Conservation (phyloP, 2,113 vertebrate species). For the Sorex fumeus region DNA sequence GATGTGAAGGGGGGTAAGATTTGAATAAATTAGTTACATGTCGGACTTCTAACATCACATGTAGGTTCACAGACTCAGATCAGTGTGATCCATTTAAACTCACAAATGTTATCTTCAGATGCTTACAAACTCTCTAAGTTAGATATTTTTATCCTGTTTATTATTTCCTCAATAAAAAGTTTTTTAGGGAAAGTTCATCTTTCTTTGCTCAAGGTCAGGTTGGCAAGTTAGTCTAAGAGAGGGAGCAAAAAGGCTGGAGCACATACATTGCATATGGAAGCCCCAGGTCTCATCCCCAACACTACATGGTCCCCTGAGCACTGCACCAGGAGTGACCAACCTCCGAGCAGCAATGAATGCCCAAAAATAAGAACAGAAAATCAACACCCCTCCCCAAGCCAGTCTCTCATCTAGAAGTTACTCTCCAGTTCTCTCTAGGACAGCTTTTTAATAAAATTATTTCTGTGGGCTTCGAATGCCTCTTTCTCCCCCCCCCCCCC, state of each 20-base stretch:
- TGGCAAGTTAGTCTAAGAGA: background rate
- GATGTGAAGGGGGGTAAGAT: background rate
- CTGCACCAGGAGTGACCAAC: too few relatives aligned
- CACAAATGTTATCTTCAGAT: background rate
- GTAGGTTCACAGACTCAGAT: background rate
- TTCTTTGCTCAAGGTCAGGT: background rate
- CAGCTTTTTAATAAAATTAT: slow-evolving; percentile 4
- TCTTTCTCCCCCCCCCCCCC: too few relatives aligned
- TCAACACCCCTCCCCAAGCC: too few relatives aligned
- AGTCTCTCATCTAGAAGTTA: background rate
- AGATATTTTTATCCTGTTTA: background rate
- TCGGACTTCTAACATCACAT: background rate
- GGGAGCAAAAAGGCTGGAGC: too few relatives aligned
- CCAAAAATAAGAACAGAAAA: too few relatives aligned
- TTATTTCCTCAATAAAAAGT: slow-evolving; percentile 49
- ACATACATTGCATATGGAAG: too few relatives aligned
- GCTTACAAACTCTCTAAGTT: background rate
- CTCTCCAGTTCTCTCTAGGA: background rate
- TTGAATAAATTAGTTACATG: background rate
- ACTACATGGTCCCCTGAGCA: too few relatives aligned
- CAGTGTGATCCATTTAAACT: background rate
- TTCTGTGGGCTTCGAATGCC: background rate
- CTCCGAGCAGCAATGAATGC: too few relatives aligned
- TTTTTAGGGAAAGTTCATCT: slow-evolving; percentile 34
- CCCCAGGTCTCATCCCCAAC: too few relatives aligned